phyloP scores from a whole-genome alignment of 2,797 vertebrate genomes.

The Myioborus melanocephalus region DNA sequence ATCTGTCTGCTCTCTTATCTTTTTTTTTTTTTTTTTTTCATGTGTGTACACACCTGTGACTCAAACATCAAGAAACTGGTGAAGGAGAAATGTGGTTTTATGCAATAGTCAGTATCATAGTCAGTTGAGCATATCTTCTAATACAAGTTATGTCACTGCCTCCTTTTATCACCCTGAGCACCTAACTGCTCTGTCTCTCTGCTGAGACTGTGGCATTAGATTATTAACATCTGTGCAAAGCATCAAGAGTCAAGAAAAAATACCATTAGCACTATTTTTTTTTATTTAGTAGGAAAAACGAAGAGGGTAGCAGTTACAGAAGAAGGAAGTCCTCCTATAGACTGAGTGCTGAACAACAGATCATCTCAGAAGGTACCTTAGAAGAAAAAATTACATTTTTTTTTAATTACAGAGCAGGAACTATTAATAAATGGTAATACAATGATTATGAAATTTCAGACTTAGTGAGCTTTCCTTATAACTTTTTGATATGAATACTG shows the following conservation, averaged over 20 bases:
- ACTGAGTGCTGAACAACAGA: not conserved
- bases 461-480: not conserved
- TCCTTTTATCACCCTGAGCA: not conserved
- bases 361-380: not conserved
- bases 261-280: not conserved
- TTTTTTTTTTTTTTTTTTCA: not conserved
- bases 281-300: not conserved
- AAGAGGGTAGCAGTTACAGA: not conserved
- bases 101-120: fast-evolving
- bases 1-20: not conserved
- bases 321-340: not conserved
- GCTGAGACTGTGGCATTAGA: not conserved
- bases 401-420: not conserved
- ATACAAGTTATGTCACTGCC: not conserved
- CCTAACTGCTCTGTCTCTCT: not conserved
- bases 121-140: not conserved
- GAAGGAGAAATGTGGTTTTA: not conserved
- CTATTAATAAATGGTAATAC: not conserved
- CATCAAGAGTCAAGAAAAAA: not conserved
- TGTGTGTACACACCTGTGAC: fast-evolving
- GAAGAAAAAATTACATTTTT: not conserved
- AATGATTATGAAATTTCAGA: not conserved
- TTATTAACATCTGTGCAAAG: not conserved
- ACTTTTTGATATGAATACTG: not conserved
- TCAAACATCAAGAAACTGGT: not conserved